A percentile compares a stretch with the other conserved stretches of the same genome.
Evolutionary conservation across 2,888 invertebrate species (phyloP).

Genomic region (Philopedon plagiatum): DNA sequence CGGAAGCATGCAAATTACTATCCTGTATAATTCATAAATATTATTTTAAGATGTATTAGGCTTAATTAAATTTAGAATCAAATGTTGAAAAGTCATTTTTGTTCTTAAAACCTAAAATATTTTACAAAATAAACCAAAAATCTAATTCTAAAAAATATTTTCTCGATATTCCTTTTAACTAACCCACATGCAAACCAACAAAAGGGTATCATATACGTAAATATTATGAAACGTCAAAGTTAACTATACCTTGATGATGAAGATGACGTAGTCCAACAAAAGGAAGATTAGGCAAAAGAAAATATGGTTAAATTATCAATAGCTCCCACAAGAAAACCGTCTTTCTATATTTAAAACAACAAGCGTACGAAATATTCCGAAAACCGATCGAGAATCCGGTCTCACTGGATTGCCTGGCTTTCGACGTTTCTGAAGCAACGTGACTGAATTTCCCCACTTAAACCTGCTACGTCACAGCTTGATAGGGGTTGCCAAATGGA

Average conservation of each 20-base stretch:
- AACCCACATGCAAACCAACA: not conserved
- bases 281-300: not conserved
- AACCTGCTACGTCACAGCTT: slow-evolving; percentile 34
- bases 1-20: too few relatives aligned
- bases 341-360: not conserved
- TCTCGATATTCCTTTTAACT: too few relatives aligned
- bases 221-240: not conserved
- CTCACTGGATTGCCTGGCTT: slow-evolving; percentile 21
- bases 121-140: too few relatives aligned
- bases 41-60: too few relatives aligned
- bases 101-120: too few relatives aligned
- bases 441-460: slow-evolving; percentile 47
- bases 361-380: slow-evolving; percentile 22
- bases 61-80: too few relatives aligned
- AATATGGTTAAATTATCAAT: not conserved
- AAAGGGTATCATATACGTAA: not conserved
- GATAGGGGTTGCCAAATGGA: slow-evolving; percentile 30
- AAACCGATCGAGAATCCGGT: slow-evolving; percentile 28
- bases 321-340: not conserved
- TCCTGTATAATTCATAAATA: too few relatives aligned
- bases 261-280: not conserved
- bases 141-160: too few relatives aligned
- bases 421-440: slow-evolving; percentile 43
- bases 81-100: too few relatives aligned
- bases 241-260: not conserved